phyloP scores from a whole-genome alignment of 2,113 vertebrate genomes.

The Rhadina sibilatrix region DNA sequence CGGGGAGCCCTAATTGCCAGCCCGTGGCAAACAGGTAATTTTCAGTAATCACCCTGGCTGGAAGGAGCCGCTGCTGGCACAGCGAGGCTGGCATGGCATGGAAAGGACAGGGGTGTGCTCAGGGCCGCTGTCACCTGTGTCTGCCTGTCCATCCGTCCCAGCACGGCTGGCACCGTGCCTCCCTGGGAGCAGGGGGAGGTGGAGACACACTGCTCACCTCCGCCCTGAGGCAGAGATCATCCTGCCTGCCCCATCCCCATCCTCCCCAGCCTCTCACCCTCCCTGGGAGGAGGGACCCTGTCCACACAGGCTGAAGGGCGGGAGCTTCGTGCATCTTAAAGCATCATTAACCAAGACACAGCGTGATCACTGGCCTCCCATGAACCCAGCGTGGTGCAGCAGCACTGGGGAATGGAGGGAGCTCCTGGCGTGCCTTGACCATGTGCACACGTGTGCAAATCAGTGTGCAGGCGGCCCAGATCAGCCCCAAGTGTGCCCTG shows the following conservation, averaged over 20 bases:
- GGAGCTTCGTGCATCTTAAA: background rate
- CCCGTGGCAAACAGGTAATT: slow-evolving; percentile 36
- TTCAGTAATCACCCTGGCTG: background rate
- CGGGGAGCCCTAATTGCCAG: slow-evolving; percentile 4
- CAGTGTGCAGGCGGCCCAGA: background rate
- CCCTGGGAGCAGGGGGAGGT: background rate
- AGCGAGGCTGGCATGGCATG: accelerated
- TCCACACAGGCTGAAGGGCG: background rate
- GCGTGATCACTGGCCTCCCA: background rate
- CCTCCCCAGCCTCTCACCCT: background rate
- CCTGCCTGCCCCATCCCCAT: background rate
- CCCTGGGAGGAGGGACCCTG: background rate
- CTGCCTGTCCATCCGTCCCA: background rate
- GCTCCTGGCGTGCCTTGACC: background rate
- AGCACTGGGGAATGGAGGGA: accelerated
- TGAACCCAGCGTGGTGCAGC: accelerated
- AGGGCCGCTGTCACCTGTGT: background rate
- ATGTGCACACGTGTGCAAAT: background rate
- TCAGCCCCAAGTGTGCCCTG: no score
- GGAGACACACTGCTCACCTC: background rate
- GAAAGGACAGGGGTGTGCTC: accelerated
- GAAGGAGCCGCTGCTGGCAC: background rate
- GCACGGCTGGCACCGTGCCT: accelerated
- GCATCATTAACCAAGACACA: background rate
- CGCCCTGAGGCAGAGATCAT: background rate